Evolutionary conservation across 2,797 vertebrate genomes (phyloP), one percentile per base, ranked within the genome.

Genomic region (Hephaestus fuliginosus): DNA sequence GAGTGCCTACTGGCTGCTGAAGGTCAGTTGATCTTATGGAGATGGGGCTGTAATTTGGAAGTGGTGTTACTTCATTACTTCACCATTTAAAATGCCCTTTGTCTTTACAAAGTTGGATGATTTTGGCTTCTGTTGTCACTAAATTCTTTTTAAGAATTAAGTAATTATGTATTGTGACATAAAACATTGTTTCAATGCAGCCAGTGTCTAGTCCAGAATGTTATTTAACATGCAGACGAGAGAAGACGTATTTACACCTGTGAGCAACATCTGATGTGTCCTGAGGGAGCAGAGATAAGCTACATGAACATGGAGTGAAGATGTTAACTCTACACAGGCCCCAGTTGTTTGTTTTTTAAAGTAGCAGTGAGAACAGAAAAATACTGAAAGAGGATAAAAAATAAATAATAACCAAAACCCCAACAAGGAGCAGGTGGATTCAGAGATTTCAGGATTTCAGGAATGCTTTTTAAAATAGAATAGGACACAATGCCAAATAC

Each of bases 361-460:
- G 62, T 28, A 25, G n/a, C 14, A 14, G 48, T n/a, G 39, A 61
- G n/a, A 36, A n/a, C 15, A 72, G 57, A 13, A 25, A 55, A 56
- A 63, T 12, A 22, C 25, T 41, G 11, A n/a, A 64, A 43, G 17
- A 33, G 43, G 33, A 44, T n/a, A 20, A 25, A 44, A 5, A 73
- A 72, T 13, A 41, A 39, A 39, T 39, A 39, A 39, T 39, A 39
- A 39, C 22, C 17, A 13, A 33, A n/a, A 20, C n/a, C 46, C 51
- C 9, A 39, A 18, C 7, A 14, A 39, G 41, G 18, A 76, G 8
- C 39, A 56, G 39, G 48, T 36, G 57, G 39, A 39, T 28, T n/a
- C 22, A 39, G n/a, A 46, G 49, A 48, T 68, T 70, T 67, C 18
- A 51, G 12, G 49, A 48, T 68, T 70, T 67, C 18, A 51, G 12